Evolutionary conservation across 2,797 vertebrate genomes (phyloP).

Genomic region (Emys orbicularis): DNA sequence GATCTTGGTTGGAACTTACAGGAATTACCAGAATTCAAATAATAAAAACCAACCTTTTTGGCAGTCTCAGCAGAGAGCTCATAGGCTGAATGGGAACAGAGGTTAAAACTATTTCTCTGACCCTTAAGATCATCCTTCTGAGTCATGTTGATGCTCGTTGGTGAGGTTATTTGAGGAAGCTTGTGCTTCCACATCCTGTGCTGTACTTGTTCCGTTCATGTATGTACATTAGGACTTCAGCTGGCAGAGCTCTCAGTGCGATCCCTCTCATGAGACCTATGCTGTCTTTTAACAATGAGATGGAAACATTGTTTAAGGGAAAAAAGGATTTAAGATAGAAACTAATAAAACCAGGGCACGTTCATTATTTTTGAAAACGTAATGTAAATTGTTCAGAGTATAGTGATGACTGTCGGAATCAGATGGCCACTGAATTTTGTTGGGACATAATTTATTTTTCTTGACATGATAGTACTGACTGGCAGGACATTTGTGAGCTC

Average conservation of each 20-base stretch:
- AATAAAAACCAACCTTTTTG: conserved; percentile 47
- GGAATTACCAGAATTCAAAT: conserved; percentile 56
- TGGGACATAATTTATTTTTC: not conserved
- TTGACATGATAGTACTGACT: not conserved
- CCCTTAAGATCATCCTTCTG: conserved; percentile 70
- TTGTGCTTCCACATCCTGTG: conserved; percentile 73
- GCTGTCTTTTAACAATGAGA: conserved; percentile 72
- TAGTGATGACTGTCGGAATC: not conserved
- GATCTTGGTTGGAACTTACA: conserved; percentile 61
- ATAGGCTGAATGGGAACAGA: conserved; percentile 55
- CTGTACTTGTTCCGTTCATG: conserved; percentile 72
- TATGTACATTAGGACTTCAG: conserved; percentile 54
- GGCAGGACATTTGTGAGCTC: not conserved
- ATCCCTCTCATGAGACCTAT: not conserved
- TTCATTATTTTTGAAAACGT: conserved; percentile 2
- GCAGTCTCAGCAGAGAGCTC: conserved; percentile 36
- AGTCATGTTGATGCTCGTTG: conserved; percentile 67
- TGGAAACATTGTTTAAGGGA: not conserved
- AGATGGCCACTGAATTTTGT: not conserved
- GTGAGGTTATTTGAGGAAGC: conserved; percentile 66
- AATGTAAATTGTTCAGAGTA: not conserved
- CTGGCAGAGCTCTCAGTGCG: conserved; percentile 12
- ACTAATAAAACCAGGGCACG: not conserved
- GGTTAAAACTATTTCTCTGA: conserved; percentile 48
- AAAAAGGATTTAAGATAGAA: conserved; percentile 63